Conservation (phyloP, 2,113 vertebrate species). For the Myotis davidii region DNA sequence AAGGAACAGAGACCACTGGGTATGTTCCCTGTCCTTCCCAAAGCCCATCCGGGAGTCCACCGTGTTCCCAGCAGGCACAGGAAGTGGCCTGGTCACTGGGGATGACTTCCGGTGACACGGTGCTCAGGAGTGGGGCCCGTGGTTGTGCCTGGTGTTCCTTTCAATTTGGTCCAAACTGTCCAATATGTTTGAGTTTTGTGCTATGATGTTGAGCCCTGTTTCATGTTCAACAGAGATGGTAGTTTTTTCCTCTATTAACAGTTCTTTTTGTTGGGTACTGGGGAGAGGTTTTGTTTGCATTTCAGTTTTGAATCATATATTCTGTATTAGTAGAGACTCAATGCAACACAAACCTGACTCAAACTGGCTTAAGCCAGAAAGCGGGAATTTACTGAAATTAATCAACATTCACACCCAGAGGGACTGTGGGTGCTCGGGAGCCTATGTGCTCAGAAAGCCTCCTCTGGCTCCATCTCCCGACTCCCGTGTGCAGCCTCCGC, state of each 20-base stretch:
- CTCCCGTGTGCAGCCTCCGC: background rate
- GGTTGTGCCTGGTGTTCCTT: background rate
- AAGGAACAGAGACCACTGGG: background rate
- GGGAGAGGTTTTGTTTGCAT: background rate
- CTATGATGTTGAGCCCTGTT: background rate
- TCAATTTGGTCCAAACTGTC: background rate
- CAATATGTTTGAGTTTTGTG: background rate
- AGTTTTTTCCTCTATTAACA: background rate
- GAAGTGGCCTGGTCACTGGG: no score
- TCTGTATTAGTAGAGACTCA: background rate
- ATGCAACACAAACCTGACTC: background rate
- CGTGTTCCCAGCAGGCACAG: background rate
- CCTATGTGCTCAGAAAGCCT: background rate
- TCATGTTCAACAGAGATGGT: background rate
- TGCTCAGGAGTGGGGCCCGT: background rate
- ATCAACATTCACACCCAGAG: background rate
- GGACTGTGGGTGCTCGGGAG: background rate
- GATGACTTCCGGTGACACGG: background rate
- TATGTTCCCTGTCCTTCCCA: background rate
- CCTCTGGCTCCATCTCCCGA: background rate
- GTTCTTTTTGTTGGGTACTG: background rate
- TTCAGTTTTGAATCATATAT: background rate
- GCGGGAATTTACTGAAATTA: background rate
- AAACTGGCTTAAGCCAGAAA: background rate
- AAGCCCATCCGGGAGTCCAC: background rate